These are phyloP conservation scores for Bellardia pandia DNA, from an alignment of 2,888 invertebrate species.

Conservation along the genomic window DNA sequence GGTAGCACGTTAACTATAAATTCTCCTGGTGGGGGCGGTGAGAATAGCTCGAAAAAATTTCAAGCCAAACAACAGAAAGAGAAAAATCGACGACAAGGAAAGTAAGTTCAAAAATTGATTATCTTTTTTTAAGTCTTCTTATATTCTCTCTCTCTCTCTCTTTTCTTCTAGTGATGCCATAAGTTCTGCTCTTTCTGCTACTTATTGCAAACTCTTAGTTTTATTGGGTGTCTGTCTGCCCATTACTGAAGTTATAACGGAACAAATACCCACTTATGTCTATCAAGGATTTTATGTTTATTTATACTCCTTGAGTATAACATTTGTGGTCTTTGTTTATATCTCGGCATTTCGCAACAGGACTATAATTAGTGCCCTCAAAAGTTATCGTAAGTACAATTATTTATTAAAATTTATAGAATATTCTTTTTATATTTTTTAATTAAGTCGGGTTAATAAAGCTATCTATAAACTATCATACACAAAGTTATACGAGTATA, in stretches of 20 bases:
- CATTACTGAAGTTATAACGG: constrained; percentile 93
- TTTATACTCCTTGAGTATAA: constrained; percentile 90
- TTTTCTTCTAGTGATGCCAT: constrained; percentile 87
- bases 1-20: constrained; percentile 81
- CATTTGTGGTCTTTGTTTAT: constrained; percentile 91
- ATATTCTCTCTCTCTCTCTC: background rate
- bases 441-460: too few species aligned
- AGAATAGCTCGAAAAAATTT: constrained; percentile 79
- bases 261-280: constrained; percentile 89
- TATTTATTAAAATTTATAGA: background rate
- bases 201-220: constrained; percentile 93
- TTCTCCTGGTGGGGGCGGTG: constrained; percentile 74
- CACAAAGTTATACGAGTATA: too few species aligned
- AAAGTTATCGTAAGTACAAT: constrained; percentile 84
- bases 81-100: constrained; percentile 84
- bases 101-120: constrained; percentile 81
- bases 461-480: too few species aligned
- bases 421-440: too few species aligned
- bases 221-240: constrained; percentile 94
- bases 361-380: constrained; percentile 87
- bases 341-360: constrained; percentile 87
- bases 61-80: constrained; percentile 81
- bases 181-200: constrained; percentile 90
- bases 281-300: constrained; percentile 95
- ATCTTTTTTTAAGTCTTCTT: too few species aligned